Conservation (phyloP, 2,113 vertebrate genomes). For the Danio rerio region DNA sequence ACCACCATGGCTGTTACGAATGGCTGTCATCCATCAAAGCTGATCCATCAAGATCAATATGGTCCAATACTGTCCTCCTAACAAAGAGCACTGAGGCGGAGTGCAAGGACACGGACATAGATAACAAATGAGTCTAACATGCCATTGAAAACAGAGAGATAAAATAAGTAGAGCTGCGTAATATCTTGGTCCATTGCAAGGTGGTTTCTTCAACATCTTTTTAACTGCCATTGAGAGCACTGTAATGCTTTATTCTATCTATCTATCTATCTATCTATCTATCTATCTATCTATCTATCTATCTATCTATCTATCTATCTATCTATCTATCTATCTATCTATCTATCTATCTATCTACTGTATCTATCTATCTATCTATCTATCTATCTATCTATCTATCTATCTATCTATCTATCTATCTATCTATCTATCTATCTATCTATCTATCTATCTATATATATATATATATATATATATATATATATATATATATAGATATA, state of each 20-base stretch:
- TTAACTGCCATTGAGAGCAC: background rate
- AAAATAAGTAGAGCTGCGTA: background rate
- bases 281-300: no score
- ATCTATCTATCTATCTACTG: no score
- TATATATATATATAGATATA: no score
- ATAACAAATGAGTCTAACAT: constrained; percentile 4
- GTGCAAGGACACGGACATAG: background rate
- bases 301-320: no score
- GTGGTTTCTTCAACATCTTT: background rate
- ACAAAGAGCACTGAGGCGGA: background rate
- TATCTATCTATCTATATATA: no score
- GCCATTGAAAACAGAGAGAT: constrained; percentile 10
- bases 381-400: no score
- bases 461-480: no score
- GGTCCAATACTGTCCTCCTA: constrained; percentile 12
- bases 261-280: no score
- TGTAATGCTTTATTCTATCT: background rate
- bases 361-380: no score
- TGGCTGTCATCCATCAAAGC: constrained; percentile 16
- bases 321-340: no score
- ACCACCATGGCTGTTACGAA: background rate
- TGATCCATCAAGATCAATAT: constrained; percentile 31
- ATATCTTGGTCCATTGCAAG: background rate
- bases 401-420: no score
- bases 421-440: no score